Percentiles rank a stretch among this genome's conserved stretches.
These are phyloP conservation scores for Bembecia ichneumoniformis DNA, from an alignment of 2,888 invertebrate species.

Conservation along the genomic window DNA sequence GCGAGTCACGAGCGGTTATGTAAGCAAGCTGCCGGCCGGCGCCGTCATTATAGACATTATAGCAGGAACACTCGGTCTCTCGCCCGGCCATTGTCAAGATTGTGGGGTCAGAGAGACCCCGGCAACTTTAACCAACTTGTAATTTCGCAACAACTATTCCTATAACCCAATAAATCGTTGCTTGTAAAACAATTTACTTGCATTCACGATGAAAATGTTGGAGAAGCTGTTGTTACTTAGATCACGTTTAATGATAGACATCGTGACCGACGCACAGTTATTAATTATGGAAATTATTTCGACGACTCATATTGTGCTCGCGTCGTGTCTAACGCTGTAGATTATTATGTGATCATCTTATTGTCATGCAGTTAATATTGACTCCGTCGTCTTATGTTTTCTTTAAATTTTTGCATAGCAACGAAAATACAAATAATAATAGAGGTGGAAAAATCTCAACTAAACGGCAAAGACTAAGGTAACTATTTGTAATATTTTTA, in stretches of 20 bases:
- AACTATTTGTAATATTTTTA: no score
- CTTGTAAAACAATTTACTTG: slow-evolving; percentile 62
- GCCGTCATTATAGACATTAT: slow-evolving; percentile 66
- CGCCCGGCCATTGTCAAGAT: slow-evolving; percentile 68
- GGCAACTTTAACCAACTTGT: slow-evolving; percentile 49
- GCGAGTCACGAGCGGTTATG: slow-evolving; percentile 71
- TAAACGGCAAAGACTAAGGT: no score
- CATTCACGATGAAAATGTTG: slow-evolving; percentile 26
- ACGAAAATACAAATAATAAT: no score
- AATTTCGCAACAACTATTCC: slow-evolving; percentile 60
- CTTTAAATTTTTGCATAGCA: no score
- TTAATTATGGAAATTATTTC: slow-evolving; percentile 61
- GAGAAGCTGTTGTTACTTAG: slow-evolving; percentile 26
- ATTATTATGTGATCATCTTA: slow-evolving; percentile 2
- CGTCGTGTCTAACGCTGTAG: slow-evolving; percentile 22
- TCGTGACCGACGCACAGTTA: slow-evolving; percentile 54
- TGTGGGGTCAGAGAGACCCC: slow-evolving; percentile 62
- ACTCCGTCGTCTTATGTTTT: no score
- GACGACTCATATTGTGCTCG: slow-evolving; percentile 33
- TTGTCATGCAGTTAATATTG: background rate
- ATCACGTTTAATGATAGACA: slow-evolving; percentile 47
- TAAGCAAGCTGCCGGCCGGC: slow-evolving; percentile 65
- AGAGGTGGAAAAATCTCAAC: no score
- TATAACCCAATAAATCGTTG: slow-evolving; percentile 62
- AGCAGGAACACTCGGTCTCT: slow-evolving; percentile 53